Evolutionary conservation across 2,797 vertebrate species (phyloP).

Genomic region (Crenuchus spilurus): DNA sequence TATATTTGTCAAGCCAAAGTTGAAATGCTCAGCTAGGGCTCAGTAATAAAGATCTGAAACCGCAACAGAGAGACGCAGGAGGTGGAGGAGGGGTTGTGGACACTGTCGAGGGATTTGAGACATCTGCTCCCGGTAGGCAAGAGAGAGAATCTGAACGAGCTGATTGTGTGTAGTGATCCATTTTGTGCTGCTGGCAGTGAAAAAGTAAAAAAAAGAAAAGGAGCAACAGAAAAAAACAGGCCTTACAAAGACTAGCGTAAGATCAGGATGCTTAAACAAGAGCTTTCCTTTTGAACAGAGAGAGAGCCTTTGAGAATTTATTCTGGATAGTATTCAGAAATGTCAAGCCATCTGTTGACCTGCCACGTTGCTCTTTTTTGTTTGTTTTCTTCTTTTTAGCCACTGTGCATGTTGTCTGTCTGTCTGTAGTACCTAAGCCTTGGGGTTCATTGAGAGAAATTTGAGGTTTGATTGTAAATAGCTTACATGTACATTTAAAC

Average conservation of each 20-base stretch:
- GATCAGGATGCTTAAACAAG: slow-evolving; percentile 35
- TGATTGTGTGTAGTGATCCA: slow-evolving; percentile 68
- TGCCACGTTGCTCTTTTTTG: slow-evolving; percentile 47
- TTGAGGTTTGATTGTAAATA: slow-evolving; percentile 89
- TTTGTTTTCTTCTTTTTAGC: slow-evolving; percentile 7
- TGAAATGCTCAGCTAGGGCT: too few species aligned
- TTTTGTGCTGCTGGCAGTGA: slow-evolving; percentile 73
- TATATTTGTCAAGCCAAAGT: too few species aligned
- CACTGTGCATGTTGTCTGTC: slow-evolving; percentile 65
- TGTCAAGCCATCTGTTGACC: slow-evolving; percentile 70
- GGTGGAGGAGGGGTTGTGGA: slow-evolving; percentile 46
- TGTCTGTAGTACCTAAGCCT: slow-evolving; percentile 62
- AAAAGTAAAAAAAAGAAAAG: slow-evolving; percentile 54
- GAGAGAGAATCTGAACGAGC: slow-evolving; percentile 60
- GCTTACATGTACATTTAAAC: slow-evolving; percentile 93
- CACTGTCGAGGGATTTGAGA: slow-evolving; percentile 60
- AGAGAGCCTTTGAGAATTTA: slow-evolving; percentile 50
- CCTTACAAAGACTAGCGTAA: slow-evolving; percentile 62
- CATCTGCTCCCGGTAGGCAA: slow-evolving; percentile 74
- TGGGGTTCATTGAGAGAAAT: slow-evolving; percentile 64
- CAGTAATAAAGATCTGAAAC: too few species aligned
- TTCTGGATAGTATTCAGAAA: slow-evolving; percentile 69
- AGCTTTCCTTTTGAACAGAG: slow-evolving; percentile 20
- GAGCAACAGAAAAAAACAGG: slow-evolving; percentile 64
- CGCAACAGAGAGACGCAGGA: slow-evolving; percentile 40